Evolutionary conservation across 2,797 vertebrate genomes (phyloP).

Genomic region (Neopelma chrysocephalum): DNA sequence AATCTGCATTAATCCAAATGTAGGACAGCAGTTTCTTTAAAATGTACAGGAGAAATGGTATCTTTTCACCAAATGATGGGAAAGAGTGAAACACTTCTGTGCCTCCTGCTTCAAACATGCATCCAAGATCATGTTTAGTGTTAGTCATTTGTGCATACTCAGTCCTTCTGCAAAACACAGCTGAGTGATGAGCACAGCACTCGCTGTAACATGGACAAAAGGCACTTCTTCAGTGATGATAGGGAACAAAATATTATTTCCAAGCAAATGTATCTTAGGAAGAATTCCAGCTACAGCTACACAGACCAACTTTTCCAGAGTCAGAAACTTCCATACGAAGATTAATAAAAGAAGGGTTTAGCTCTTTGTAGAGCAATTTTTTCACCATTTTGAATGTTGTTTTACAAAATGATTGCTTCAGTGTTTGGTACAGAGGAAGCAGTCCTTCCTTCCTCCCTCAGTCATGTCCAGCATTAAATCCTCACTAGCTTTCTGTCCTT

Average conservation of each 20-base stretch:
- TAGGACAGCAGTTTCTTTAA: not conserved
- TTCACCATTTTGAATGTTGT: not conserved
- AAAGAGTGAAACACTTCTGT: not conserved
- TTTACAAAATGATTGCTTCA: not conserved
- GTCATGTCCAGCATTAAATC: not conserved
- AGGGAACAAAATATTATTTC: conserved; percentile 7
- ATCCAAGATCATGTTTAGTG: not conserved
- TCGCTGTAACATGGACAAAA: not conserved
- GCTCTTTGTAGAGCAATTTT: not conserved
- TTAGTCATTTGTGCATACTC: not conserved
- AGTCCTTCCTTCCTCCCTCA: not conserved
- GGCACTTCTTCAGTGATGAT: not conserved
- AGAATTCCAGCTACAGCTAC: conserved; percentile 32
- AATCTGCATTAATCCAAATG: not conserved
- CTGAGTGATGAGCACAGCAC: not conserved
- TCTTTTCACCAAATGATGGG: not conserved
- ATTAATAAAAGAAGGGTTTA: conserved; percentile 8
- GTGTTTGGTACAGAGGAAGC: not conserved
- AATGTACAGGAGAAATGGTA: not conserved
- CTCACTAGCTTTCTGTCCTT: not conserved
- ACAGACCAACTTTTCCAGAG: conserved; percentile 13
- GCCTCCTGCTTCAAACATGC: not conserved
- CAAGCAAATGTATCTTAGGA: not conserved
- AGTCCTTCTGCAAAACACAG: not conserved
- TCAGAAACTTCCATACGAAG: not conserved